Conservation (phyloP, 2,888 invertebrate species). For the Ramazzottius varieornatus region DNA sequence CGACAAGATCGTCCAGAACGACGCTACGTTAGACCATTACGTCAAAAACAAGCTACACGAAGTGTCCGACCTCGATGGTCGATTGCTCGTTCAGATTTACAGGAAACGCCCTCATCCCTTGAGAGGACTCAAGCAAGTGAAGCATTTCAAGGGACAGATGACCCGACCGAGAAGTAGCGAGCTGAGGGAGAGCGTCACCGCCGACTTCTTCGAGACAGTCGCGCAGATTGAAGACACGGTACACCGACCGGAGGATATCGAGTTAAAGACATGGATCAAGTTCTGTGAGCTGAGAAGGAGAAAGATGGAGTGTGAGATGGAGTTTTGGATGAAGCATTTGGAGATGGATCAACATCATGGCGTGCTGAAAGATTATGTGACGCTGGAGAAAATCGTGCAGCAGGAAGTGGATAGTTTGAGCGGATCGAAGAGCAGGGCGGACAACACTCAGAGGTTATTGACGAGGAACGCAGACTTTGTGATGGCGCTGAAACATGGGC, state of each 20-base stretch:
- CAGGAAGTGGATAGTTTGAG: neutral
- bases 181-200: neutral
- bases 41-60: neutral
- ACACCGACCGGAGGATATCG: neutral
- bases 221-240: neutral
- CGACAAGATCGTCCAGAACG: neutral
- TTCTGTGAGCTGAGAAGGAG: neutral
- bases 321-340: neutral
- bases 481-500: neutral
- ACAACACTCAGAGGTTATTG: neutral
- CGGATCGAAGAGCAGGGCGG: neutral
- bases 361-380: neutral
- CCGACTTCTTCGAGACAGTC: neutral
- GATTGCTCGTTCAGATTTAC: neutral
- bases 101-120: neutral
- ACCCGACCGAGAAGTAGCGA: neutral
- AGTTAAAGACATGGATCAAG: neutral
- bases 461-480: neutral
- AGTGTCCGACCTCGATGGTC: neutral
- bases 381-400: neutral
- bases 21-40: neutral
- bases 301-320: slow-evolving; percentile 1
- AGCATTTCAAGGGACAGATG: neutral
- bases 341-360: neutral
- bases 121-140: neutral